Base-by-base conservation (phyloP, 2,797 vertebrate genomes). In the Sebastes kiyomatsui region DNA sequence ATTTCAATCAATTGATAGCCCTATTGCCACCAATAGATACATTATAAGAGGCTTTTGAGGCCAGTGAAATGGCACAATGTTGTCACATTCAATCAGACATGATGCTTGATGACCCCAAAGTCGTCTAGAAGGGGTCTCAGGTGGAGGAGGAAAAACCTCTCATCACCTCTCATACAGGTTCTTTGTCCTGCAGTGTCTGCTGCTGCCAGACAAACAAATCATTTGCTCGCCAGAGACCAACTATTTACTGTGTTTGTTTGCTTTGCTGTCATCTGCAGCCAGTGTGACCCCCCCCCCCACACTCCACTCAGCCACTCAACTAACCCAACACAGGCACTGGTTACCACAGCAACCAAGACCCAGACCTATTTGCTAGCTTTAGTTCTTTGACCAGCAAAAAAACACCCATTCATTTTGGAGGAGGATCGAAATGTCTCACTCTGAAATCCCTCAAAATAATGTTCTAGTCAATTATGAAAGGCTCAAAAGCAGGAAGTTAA, bases 311-410 rank as follows among this genome's bases (percentile, higher is more conserved):
- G 74, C 73, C 76, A 66, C 79, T 87, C 78, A 65, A 38, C 84
- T 87, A 91, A 88, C 72, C 55, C 83, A 84, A 84, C 88, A 84
- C 71, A 81, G 80, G 81, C 68, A 3, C 76, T 55, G 75, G 93
- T 94, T 92, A 79, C 94, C 90, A 93, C 88, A 84, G 93, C 92
- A 94, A 94, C 94, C 79, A 35, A 86, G 77, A 81, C 49, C 86
- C 70, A 70, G 85, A 81, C 74, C 81, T 88, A 77, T 90, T 92
- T 88, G 71, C 68, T 12, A 71, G 90, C 80, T 90, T 81, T 80
- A 77, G 73, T 82, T 83, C 72, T 89, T 75, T 85, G 72, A 85
- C 79, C 81, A 82, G 75, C 60, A 58, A 87, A 58, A 87, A 87
- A 75, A 85, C 52, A 75, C 59, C 38, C n/a, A 10, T 65, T 83